Evolutionary conservation across 2,797 vertebrate genomes (phyloP).

Genomic region (Pseudochirops corinnae): DNA sequence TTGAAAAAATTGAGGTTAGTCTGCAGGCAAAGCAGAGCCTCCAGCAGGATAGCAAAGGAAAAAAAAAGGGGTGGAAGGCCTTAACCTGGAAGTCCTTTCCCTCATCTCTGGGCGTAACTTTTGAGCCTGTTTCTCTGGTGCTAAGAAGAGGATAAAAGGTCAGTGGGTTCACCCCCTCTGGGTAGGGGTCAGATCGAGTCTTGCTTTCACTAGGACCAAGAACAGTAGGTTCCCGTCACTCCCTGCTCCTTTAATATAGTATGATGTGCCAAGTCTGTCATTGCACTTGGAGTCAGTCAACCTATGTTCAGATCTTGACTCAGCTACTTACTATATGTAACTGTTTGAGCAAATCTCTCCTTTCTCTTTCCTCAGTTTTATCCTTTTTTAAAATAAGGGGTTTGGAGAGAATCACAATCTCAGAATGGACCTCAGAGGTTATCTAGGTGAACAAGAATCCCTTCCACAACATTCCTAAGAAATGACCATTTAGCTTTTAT

Average conservation of each 20-base stretch:
- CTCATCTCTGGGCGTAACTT: neutral
- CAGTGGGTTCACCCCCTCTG: neutral
- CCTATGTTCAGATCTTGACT: neutral
- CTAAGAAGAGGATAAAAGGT: neutral
- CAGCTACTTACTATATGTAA: neutral
- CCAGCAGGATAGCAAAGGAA: slow-evolving; percentile 52
- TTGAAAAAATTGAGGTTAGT: slow-evolving; percentile 56
- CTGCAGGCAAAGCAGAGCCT: slow-evolving; percentile 53
- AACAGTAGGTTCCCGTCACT: neutral
- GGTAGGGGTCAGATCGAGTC: neutral
- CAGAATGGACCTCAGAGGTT: neutral
- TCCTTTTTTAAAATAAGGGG: neutral
- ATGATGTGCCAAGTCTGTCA: neutral
- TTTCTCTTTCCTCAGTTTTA: neutral
- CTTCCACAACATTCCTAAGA: neutral
- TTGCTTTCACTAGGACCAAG: neutral
- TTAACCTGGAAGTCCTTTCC: neutral
- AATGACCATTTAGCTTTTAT: neutral
- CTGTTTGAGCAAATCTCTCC: neutral
- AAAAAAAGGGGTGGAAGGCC: slow-evolving; percentile 31
- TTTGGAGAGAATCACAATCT: neutral
- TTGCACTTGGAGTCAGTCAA: neutral
- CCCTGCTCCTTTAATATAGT: neutral
- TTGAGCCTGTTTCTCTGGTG: neutral
- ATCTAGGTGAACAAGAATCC: neutral